phyloP scores from a whole-genome alignment of 2,113 vertebrate species.

The Sylvia atricapilla region DNA sequence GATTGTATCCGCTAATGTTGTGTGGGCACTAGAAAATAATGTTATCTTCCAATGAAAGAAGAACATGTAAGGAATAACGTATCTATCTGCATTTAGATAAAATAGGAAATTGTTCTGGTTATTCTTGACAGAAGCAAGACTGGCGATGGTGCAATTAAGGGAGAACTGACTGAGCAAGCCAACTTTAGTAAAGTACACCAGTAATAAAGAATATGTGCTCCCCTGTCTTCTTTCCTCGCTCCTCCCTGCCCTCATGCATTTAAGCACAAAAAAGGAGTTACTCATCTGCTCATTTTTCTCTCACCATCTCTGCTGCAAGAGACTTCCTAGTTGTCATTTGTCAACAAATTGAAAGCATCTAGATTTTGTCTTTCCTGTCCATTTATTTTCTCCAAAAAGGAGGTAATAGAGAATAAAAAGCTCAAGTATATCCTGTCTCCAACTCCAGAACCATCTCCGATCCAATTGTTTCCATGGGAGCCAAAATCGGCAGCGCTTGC shows the following conservation, averaged over 20 bases:
- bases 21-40: not conserved
- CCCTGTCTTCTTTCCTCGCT: not conserved
- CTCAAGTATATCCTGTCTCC: not conserved
- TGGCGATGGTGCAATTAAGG: not conserved
- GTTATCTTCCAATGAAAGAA: not conserved
- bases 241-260: not conserved
- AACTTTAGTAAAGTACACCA: not conserved
- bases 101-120: not conserved
- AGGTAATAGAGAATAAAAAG: not conserved
- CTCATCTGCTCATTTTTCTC: not conserved
- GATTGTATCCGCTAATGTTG: not conserved
- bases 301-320: not conserved
- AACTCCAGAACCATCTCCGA: not conserved
- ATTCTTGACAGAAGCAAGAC: not conserved
- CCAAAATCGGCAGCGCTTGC: not conserved
- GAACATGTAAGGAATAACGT: not conserved
- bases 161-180: not conserved
- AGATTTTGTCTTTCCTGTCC: not conserved
- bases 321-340: not conserved
- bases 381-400: not conserved
- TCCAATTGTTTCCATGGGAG: not conserved
- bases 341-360: not conserved
- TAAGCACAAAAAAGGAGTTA: not conserved
- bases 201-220: not conserved
- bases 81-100: not conserved